Conservation (phyloP, 2,113 vertebrate species). For the Galeopterus variegatus region DNA sequence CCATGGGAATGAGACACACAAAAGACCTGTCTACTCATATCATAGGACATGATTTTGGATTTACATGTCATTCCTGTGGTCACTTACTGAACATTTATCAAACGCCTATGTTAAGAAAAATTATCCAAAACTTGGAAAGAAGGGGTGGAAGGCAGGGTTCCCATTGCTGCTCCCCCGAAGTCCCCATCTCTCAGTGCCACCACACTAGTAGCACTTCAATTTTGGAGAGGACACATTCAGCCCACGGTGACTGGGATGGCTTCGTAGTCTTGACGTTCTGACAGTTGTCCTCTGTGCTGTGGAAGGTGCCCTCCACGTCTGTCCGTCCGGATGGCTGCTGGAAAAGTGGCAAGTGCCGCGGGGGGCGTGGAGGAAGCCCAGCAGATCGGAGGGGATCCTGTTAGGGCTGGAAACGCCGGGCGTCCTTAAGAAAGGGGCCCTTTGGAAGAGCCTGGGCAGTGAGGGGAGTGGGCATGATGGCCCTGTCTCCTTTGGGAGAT, state of each 20-base stretch:
- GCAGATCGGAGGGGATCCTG: no score
- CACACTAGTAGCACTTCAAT: neutral
- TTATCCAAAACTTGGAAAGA: neutral
- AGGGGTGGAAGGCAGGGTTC: rapidly evolving
- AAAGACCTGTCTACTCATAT: neutral
- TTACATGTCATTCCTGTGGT: neutral
- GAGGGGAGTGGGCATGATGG: neutral
- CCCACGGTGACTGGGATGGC: neutral
- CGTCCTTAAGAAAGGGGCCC: neutral
- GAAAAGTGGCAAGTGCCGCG: no score
- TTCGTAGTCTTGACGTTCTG: neutral
- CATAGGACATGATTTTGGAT: neutral
- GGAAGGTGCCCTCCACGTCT: neutral
- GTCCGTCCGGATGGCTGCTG: neutral
- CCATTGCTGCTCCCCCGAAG: neutral
- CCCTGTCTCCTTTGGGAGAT: neutral
- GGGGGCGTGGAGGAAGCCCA: neutral
- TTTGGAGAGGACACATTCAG: neutral
- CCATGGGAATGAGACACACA: neutral
- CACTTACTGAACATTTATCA: neutral
- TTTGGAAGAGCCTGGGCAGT: neutral
- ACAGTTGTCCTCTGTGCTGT: neutral
- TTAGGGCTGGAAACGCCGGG: neutral
- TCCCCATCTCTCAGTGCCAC: no score
- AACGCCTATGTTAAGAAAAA: neutral